Evolutionary conservation across 2,113 vertebrate genomes (phyloP).

Genomic region (Nothobranchius furzeri): DNA sequence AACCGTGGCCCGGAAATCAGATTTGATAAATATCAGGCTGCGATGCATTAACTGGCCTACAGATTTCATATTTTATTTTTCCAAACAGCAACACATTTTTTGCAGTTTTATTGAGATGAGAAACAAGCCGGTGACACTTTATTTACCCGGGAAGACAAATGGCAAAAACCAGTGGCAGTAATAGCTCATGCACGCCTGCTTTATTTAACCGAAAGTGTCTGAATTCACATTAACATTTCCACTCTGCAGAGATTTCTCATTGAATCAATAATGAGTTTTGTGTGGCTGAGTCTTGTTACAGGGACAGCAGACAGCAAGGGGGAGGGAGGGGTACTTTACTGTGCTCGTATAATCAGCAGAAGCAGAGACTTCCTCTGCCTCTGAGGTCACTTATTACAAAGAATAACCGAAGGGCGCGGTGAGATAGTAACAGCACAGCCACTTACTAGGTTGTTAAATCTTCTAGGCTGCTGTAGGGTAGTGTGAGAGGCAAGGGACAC

Average conservation of each 20-base stretch:
- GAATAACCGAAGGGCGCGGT: background rate
- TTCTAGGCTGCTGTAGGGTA: background rate
- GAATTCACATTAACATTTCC: conserved; percentile 19
- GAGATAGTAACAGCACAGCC: background rate
- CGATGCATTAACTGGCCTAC: background rate
- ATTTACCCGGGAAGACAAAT: background rate
- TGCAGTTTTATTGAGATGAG: background rate
- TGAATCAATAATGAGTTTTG: conserved; percentile 22
- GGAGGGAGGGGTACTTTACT: conserved; percentile 17
- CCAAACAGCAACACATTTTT: background rate
- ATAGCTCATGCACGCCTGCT: conserved; percentile 1
- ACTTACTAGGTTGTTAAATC: conserved; percentile 1
- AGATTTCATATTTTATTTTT: conserved; percentile 1
- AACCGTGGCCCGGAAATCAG: background rate
- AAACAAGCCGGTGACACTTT: background rate
- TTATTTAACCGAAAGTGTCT: conserved; percentile 18
- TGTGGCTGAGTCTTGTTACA: conserved; percentile 26
- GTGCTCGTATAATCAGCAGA: conserved; percentile 32
- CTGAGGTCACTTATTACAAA: conserved; percentile 1
- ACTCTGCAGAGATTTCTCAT: conserved; percentile 14
- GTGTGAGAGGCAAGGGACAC: no score
- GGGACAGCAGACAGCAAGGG: conserved; percentile 24
- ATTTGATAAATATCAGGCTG: background rate
- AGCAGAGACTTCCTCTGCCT: conserved; percentile 3
- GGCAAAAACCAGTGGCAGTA: background rate